These are phyloP conservation scores for Spermophilus dauricus DNA, from an alignment of 2,113 vertebrate genomes.

Conservation along the genomic window DNA sequence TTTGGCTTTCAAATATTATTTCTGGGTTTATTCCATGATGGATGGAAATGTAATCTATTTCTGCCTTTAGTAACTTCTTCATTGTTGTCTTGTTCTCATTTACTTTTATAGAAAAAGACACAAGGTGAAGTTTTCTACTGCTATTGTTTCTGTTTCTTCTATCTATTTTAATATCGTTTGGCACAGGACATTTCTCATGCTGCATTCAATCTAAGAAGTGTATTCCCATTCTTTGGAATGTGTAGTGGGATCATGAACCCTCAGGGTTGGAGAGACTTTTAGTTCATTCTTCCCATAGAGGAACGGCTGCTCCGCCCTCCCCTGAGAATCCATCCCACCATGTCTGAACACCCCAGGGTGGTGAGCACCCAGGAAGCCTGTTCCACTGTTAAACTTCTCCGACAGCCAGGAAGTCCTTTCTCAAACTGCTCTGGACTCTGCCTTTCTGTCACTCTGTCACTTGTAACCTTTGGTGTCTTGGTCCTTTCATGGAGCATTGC, in stretches of 20 bases:
- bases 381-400: not conserved
- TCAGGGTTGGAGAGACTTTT: not conserved
- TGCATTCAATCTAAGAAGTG: not conserved
- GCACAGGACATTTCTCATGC: not conserved
- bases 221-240: not conserved
- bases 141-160: not conserved
- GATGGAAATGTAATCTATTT: not conserved
- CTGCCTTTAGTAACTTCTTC: constrained; percentile 26
- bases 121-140: not conserved
- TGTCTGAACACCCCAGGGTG: not conserved
- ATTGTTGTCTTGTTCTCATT: not conserved
- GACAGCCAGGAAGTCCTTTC: not conserved
- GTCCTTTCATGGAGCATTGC: not conserved
- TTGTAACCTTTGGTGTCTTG: not conserved
- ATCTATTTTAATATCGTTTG: not conserved
- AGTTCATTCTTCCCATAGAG: not conserved
- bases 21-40: not conserved
- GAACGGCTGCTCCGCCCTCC: not conserved
- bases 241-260: not conserved
- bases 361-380: not conserved
- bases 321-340: not conserved
- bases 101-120: not conserved
- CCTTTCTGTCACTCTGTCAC: not conserved
- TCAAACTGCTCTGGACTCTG: not conserved
- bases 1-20: not conserved